Percentiles rank a stretch among this genome's conserved stretches.
phyloP scores from a whole-genome alignment of 2,797 vertebrate genomes.

The Cebuella pygmaea region DNA sequence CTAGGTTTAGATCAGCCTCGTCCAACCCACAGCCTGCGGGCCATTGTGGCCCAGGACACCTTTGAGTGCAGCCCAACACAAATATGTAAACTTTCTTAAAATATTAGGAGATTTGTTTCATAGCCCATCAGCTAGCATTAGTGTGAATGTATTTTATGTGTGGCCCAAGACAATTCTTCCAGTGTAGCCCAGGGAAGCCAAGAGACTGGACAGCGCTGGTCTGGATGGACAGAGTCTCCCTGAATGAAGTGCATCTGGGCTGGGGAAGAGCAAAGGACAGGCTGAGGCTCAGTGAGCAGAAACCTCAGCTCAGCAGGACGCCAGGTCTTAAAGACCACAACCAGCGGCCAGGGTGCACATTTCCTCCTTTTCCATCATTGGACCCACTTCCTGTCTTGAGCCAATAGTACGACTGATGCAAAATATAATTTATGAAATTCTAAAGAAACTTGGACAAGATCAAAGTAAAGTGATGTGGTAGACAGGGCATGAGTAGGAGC shows the following conservation, averaged over 20 bases:
- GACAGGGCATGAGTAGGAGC: rapidly evolving
- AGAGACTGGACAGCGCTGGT: too few species aligned
- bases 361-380: neutral
- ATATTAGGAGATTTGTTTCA: too few species aligned
- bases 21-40: rapidly evolving
- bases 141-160: neutral
- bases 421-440: neutral
- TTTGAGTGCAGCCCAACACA: too few species aligned
- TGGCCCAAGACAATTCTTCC: too few species aligned
- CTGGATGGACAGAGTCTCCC: neutral
- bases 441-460: neutral
- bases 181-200: too few species aligned
- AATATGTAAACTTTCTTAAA: too few species aligned
- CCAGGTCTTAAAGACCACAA: rapidly evolving
- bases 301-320: neutral
- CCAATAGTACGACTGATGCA: neutral
- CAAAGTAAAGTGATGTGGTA: neutral
- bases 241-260: neutral
- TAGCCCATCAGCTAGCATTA: too few species aligned
- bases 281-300: neutral
- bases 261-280: neutral
- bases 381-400: neutral
- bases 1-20: neutral
- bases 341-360: neutral
- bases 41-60: too few species aligned